Evolutionary conservation across 1,140 invertebrate species (phyloP), one percentile per base, ranked within the genome.

Genomic region (Venustaconcha ellipsiformis): DNA sequence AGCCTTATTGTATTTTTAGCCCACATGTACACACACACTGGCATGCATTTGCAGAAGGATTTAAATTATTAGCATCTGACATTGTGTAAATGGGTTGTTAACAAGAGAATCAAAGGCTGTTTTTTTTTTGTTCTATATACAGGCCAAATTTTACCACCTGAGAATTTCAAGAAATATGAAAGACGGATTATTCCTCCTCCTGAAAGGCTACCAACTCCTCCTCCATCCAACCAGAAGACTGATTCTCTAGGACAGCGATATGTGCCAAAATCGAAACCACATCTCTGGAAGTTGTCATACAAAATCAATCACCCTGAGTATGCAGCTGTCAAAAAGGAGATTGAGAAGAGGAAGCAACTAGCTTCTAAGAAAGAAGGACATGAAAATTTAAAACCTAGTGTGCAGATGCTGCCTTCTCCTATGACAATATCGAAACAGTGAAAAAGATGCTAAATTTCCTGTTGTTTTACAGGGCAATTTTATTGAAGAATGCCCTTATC

Each of bases 61-160:
- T 48, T 11, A 48, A 48, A 48, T 48, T 48, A 48, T 48, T 11
- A 8, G 0, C 6, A 48, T 48, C 37, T 48, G 6, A 48, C 37
- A 48, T 48, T 48, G 37, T 48, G 4, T 48, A 48, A 48, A 48
- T 48, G 37, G 37, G 37, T 48, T 48, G 37, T 48, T 48, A 48
- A 48, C 37, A 48, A 6, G 37, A 48, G 37, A 48, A 48, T 48
- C 17, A 17, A 20, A 56, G 60, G 37, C 6, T 48, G 0, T n/a
- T 68, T 75, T 66, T 72, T 37, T 75, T 64, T 63, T 30, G 55
- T 30, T 30, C 26, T 30, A 30, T 59, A 77, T 83, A 4, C 78
- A 88, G 88, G 89, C 26, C 84, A 88, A 67, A 90, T 90, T 69
- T 76, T 87, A 57, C 87, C 89, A 60, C 89, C 89, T 57, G 84